Percentiles rank a stretch among this genome's conserved stretches.
Evolutionary conservation across 2,113 vertebrate species (phyloP).

Genomic region (Sardina pilchardus): DNA sequence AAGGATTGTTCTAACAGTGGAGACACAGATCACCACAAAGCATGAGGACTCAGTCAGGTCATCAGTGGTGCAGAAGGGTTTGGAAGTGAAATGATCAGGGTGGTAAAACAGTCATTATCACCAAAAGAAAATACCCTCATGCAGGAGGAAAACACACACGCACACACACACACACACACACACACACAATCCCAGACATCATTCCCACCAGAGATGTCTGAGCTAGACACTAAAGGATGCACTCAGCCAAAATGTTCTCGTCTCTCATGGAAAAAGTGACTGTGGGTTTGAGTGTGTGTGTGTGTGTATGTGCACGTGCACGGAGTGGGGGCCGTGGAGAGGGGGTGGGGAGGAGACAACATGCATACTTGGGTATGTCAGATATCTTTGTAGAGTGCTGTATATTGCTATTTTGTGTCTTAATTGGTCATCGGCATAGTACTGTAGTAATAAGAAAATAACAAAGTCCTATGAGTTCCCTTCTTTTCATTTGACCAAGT

Average conservation of each 20-base stretch:
- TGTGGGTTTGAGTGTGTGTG: slow-evolving; percentile 56
- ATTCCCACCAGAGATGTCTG: slow-evolving; percentile 63
- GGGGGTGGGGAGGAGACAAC: not conserved
- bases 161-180: slow-evolving; percentile 33
- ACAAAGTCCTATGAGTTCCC: too few species aligned
- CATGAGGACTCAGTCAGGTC: not conserved
- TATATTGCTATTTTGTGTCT: not conserved
- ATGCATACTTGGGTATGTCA: not conserved
- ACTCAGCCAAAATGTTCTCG: slow-evolving; percentile 67
- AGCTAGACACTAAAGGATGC: slow-evolving; percentile 73
- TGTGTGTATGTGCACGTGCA: not conserved
- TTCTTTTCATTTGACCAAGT: too few species aligned
- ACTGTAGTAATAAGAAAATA: not conserved
- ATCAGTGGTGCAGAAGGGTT: not conserved
- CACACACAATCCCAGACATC: slow-evolving; percentile 42
- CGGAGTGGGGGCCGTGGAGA: slow-evolving; percentile 39
- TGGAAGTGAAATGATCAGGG: not conserved
- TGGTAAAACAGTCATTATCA: too few species aligned
- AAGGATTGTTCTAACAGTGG: not conserved
- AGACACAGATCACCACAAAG: not conserved
- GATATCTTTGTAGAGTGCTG: not conserved
- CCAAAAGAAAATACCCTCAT: not conserved
- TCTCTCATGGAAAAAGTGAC: slow-evolving; percentile 77
- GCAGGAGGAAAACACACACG: slow-evolving; percentile 47
- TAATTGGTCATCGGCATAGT: slow-evolving; percentile 14